phyloP scores from a whole-genome alignment of 1,140 invertebrate species.

The Ridgeia piscesae region DNA sequence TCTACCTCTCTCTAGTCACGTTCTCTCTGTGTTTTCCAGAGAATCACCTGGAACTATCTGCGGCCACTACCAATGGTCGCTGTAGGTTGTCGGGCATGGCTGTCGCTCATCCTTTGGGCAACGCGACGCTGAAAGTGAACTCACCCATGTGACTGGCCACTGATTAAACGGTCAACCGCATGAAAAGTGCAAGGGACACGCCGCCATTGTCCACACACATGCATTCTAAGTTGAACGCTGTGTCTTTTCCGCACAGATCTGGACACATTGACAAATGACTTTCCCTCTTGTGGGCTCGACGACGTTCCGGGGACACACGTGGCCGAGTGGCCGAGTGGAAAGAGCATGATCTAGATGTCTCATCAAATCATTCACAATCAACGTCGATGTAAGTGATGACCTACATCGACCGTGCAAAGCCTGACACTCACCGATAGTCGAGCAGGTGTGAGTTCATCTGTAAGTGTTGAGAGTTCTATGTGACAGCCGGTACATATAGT shows the following conservation, averaged over 20 bases:
- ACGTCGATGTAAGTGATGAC: background rate
- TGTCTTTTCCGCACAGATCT: background rate
- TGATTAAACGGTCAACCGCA: background rate
- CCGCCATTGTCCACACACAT: background rate
- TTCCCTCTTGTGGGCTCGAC: background rate
- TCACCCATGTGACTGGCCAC: background rate
- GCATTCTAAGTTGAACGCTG: background rate
- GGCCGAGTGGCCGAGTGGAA: too few relatives aligned
- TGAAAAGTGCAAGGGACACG: background rate
- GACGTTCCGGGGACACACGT: too few relatives aligned
- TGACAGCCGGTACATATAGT: too few relatives aligned
- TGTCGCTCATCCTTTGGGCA: background rate
- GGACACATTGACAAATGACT: background rate
- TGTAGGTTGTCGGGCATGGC: too few relatives aligned
- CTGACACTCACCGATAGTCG: too few relatives aligned
- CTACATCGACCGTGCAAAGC: background rate
- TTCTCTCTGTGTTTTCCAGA: background rate
- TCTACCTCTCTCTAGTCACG: too few relatives aligned
- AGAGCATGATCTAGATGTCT: background rate
- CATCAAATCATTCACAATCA: constrained; percentile 1
- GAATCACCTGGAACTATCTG: background rate
- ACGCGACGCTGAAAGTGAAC: background rate
- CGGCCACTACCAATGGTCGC: background rate
- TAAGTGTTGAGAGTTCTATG: too few relatives aligned
- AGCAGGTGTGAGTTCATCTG: too few relatives aligned